phyloP scores from a whole-genome alignment of 2,888 invertebrate genomes.

The Tetanocera ferruginea region DNA sequence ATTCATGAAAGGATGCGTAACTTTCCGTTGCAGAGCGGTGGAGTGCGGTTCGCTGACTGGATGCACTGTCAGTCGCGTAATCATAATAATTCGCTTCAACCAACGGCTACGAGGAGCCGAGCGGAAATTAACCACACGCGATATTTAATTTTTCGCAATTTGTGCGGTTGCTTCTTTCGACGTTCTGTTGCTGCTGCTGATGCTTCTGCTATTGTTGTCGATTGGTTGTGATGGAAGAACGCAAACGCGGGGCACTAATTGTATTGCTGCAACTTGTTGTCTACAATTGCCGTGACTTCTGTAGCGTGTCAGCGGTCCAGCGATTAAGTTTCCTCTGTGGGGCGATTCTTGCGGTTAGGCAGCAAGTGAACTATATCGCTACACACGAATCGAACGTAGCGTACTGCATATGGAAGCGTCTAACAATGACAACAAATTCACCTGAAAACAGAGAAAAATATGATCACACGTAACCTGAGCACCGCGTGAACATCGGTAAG shows the following conservation, averaged over 20 bases:
- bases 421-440: conserved; percentile 11
- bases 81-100: conserved; percentile 41
- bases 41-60: background rate
- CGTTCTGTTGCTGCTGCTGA: conserved; percentile 18
- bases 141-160: conserved; percentile 42
- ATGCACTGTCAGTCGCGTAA: conserved; percentile 37
- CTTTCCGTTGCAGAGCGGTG: background rate
- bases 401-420: conserved; percentile 15
- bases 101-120: conserved; percentile 32
- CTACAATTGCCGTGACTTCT: conserved; percentile 35
- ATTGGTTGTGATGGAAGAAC: conserved; percentile 18
- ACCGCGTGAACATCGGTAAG: conserved; percentile 34
- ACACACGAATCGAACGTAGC: conserved; percentile 7
- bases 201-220: conserved; percentile 18
- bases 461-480: conserved; percentile 26
- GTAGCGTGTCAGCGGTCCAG: conserved; percentile 44
- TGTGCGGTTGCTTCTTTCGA: conserved; percentile 33
- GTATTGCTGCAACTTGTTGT: conserved; percentile 22
- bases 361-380: conserved; percentile 43
- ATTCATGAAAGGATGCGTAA: background rate
- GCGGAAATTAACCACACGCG: conserved; percentile 43
- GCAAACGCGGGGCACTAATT: conserved; percentile 34
- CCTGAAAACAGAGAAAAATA: background rate
- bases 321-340: conserved; percentile 41
- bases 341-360: conserved; percentile 43